Evolutionary conservation across 2,888 invertebrate genomes (phyloP), one percentile per base, ranked within the genome.

Genomic region (Nomada ferruginata): DNA sequence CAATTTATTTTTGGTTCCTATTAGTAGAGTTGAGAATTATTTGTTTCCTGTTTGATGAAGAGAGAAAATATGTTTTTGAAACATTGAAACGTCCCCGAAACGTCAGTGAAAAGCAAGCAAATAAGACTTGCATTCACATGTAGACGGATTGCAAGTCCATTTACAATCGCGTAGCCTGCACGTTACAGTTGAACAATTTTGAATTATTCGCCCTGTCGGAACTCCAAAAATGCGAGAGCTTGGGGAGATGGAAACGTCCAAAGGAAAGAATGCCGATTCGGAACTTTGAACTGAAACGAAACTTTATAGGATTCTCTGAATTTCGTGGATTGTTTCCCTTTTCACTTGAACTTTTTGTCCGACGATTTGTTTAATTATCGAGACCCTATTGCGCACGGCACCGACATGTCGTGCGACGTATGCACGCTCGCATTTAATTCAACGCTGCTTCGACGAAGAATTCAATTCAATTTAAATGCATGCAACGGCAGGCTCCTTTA

Each of bases 321-420:
- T 73, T 29, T 44, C 59, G 50, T 18, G 36, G 53, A 44, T 74
- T 44, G 73, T 61, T 52, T 70, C 66, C 42, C 52, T 57, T 77
- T 59, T 68, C 77, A 18, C 66, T 50, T 26, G 65, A 77, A 66
- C 59, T 59, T 74, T 73, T 65, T 64, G 80, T 71, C 77, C 70
- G 52, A 47, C 61, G 63, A 74, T 61, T 69, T 75, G 78, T 78
- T 83, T 77, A 83, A 82, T 83, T 78, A 83, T 77, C 69, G 70
- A 44, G 50, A 57, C 29, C 42, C 47, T 50, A 55, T 59, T 50
- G 60, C 15, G 20, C 15, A 42, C 70, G 70, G 60, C 23, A 47
- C 20, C 52, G 26, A 18, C 42, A 44, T 65, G 52, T n/a, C n/a
- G 26, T 36, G 7, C 20, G 23, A 20, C 11, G 13, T 20, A 57